Conservation (phyloP, 2,888 invertebrate species). For the Drosophila trichaetosa region DNA sequence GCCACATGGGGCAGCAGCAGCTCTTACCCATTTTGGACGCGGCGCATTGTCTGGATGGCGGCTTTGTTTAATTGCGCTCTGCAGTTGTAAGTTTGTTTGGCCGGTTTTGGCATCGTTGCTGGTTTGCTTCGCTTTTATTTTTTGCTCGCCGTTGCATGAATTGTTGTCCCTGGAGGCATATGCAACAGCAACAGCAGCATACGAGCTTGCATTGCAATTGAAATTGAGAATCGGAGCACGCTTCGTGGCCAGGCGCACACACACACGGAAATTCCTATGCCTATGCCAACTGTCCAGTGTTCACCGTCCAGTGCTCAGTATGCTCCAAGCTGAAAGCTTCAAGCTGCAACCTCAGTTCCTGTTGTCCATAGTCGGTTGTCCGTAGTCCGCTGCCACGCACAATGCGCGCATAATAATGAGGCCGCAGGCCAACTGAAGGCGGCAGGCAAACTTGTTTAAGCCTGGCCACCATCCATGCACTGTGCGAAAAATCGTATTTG, state of each 20-base stretch:
- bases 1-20: constrained; percentile 49
- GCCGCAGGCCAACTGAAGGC: constrained; percentile 29
- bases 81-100: constrained; percentile 43
- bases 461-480: neutral
- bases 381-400: constrained; percentile 60
- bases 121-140: constrained; percentile 39
- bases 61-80: constrained; percentile 77
- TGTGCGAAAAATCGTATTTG: neutral
- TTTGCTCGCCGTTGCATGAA: constrained; percentile 48
- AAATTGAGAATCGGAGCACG: constrained; percentile 80
- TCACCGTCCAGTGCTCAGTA: neutral
- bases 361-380: constrained; percentile 56
- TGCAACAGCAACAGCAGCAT: constrained; percentile 46
- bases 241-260: constrained; percentile 49
- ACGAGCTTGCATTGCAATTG: constrained; percentile 51
- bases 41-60: constrained; percentile 60
- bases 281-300: constrained; percentile 34
- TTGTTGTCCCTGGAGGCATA: constrained; percentile 77
- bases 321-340: constrained; percentile 2
- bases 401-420: constrained; percentile 80
- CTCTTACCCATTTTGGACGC: constrained; percentile 49
- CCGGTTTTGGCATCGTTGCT: constrained; percentile 15
- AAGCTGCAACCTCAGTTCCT: constrained; percentile 59
- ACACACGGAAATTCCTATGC: constrained; percentile 65
- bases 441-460: constrained; percentile 46